Evolutionary conservation across 1,140 invertebrate species (phyloP).

Genomic region (Apis laboriosa): DNA sequence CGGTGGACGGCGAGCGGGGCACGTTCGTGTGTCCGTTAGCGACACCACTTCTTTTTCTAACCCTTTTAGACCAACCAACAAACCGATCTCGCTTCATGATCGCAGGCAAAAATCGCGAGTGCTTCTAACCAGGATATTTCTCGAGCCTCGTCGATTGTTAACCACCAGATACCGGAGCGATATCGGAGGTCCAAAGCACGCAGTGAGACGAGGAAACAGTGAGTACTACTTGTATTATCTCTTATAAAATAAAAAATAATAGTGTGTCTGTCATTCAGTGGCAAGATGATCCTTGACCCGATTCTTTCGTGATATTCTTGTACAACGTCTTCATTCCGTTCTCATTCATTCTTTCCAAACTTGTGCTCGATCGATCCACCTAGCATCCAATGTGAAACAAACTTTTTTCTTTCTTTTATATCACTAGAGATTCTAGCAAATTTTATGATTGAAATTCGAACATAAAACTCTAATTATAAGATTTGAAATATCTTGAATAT

Average conservation of each 20-base stretch:
- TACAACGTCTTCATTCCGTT: constrained; percentile 23
- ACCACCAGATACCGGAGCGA: not conserved
- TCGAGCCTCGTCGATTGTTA: constrained; percentile 6
- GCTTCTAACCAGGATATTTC: constrained; percentile 23
- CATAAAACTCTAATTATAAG: too few species aligned
- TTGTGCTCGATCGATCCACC: constrained; percentile 19
- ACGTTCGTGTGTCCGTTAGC: constrained; percentile 55
- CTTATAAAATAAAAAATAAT: not conserved
- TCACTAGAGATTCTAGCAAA: not conserved
- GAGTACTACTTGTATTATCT: constrained; percentile 31
- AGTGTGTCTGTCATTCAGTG: not conserved
- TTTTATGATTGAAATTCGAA: too few species aligned
- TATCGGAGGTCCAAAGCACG: constrained; percentile 30
- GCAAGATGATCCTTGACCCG: constrained; percentile 53
- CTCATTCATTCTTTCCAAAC: constrained; percentile 21
- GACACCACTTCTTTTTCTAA: constrained; percentile 41
- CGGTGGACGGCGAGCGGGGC: constrained; percentile 69
- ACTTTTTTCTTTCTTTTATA: not conserved
- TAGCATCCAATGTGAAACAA: not conserved
- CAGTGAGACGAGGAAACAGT: constrained; percentile 46
- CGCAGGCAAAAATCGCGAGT: constrained; percentile 33
- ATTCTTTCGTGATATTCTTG: constrained; percentile 42
- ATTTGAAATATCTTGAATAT: not conserved
- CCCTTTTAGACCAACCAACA: not conserved
- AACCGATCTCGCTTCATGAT: constrained; percentile 39